Evolutionary conservation across 2,113 vertebrate species (phyloP), one percentile per base, ranked within the genome.

Genomic region (Aegithalos caudatus): DNA sequence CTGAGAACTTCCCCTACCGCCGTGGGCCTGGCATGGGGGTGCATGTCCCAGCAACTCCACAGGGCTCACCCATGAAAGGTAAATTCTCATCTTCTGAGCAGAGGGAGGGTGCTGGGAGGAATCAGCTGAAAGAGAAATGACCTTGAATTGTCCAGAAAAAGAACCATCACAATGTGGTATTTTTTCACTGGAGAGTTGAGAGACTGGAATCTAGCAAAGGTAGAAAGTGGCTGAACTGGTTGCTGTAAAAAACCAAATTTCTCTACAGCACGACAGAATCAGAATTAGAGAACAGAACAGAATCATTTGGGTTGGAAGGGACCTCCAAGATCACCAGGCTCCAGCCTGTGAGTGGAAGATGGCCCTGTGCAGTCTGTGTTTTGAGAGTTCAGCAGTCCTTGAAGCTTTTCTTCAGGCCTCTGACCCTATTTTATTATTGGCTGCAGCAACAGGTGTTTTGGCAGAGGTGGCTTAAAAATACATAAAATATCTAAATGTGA

Each of bases 21-120:
- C 98, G 99, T 28, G 99, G 99, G 73, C 99, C 99, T 27, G 99
- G 99, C 14, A 98, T 99, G 97, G 99, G 99, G 9, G 98, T 99
- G 6, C 98, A 99, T 13, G 98, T 99, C 50, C 98, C 99, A 48
- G 98, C 98, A 60, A 99, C 98, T 28, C 99, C 99, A 3, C 99
- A 99, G 88, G 99, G 99, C 29, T 99, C 99, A 6, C 99, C 99
- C 11, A 98, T 99, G 98, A 99, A 99, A 99, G 99, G 99, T 99
- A 97, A 97, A 78, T 84, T 33, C 72, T 76, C 33, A 3, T 50
- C 48, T 12, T 15, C 35, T 84, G 48, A 44, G 25, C 37, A 31
- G 16, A 38, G 12, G 10, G 58, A 47, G 33, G 35, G 4, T 70
- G 31, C 65, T 70, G 29, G 45, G 44, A 13, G 57, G 31, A 37